A percentile compares a stretch with the other conserved stretches of the same genome.
Evolutionary conservation across 2,888 invertebrate genomes (phyloP).

Genomic region (Pedicia rivosa): DNA sequence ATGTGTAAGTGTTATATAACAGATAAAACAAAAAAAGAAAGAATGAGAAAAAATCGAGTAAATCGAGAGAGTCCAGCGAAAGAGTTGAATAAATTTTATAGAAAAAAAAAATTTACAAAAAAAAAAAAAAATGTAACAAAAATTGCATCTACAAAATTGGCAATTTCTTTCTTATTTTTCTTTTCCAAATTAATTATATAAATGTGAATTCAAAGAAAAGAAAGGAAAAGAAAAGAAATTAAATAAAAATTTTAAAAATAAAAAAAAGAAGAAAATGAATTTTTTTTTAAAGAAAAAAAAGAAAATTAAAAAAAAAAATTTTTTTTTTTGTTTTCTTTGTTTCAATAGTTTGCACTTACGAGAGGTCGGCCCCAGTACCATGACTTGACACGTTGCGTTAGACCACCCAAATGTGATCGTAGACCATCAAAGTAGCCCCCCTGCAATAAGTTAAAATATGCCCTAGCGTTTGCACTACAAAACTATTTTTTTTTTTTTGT

Average conservation of each 20-base stretch:
- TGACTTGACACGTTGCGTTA: slow-evolving; percentile 92
- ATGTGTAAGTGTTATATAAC: too few species aligned
- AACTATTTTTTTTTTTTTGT: slow-evolving; percentile 3
- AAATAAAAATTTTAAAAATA: too few species aligned
- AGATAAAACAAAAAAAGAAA: too few species aligned
- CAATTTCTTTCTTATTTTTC: too few species aligned
- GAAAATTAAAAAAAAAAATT: slow-evolving; percentile 7
- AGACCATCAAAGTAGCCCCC: slow-evolving; percentile 86
- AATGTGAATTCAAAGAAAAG: too few species aligned
- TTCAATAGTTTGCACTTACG: slow-evolving; percentile 51
- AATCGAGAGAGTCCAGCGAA: too few species aligned
- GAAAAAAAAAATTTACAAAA: too few species aligned
- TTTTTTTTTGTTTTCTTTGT: slow-evolving; percentile 5
- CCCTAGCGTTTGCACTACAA: neutral
- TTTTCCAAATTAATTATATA: too few species aligned
- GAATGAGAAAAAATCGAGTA: too few species aligned
- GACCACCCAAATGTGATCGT: slow-evolving; percentile 88
- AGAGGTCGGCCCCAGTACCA: slow-evolving; percentile 96
- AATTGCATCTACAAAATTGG: too few species aligned
- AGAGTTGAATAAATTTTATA: too few species aligned
- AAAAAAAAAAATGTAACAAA: too few species aligned
- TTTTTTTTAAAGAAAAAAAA: slow-evolving; percentile 7
- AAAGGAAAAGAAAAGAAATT: neutral
- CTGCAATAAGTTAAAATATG: slow-evolving; percentile 38
- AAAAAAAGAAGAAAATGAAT: slow-evolving; percentile 4